These are phyloP conservation scores for Blastobasis adustella DNA, from an alignment of 2,888 invertebrate genomes.

Conservation along the genomic window DNA sequence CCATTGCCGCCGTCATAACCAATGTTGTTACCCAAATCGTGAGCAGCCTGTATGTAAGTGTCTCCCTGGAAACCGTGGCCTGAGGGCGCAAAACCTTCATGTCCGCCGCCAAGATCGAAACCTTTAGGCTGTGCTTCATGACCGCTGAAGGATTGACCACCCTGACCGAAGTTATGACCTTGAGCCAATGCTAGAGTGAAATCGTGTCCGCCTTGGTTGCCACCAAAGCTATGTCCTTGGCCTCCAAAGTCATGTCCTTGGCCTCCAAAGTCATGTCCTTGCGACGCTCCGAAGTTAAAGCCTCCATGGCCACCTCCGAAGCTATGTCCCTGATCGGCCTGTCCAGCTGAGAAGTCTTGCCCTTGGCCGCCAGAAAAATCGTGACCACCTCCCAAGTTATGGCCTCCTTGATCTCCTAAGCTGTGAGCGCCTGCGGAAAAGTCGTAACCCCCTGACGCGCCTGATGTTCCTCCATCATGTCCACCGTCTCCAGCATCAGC, in stretches of 20 bases:
- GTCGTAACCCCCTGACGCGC: conserved; percentile 15
- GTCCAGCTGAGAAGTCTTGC: conserved; percentile 17
- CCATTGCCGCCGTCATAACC: conserved; percentile 19
- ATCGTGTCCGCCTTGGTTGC: conserved; percentile 27
- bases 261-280: conserved; percentile 18
- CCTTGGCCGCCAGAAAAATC: conserved; percentile 14
- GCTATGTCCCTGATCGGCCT: conserved; percentile 18
- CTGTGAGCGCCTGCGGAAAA: conserved; percentile 14
- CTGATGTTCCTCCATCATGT: conserved; percentile 6
- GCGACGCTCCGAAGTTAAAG: conserved; percentile 16
- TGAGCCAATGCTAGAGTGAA: conserved; percentile 23
- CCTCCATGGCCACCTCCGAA: conserved; percentile 11
- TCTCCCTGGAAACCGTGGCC: conserved; percentile 37
- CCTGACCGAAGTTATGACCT: conserved; percentile 17
- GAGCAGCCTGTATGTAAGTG: conserved; percentile 58
- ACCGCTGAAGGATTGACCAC: conserved; percentile 16
- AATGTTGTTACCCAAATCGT: conserved; percentile 40
- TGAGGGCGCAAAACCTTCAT: conserved; percentile 10
- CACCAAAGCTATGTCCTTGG: conserved; percentile 22
- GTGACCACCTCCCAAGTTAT: conserved; percentile 21
- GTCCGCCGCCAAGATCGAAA: conserved; percentile 9
- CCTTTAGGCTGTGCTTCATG: conserved; percentile 16
- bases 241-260: conserved; percentile 22
- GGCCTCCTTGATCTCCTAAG: conserved; percentile 22
- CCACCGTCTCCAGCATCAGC: conserved; percentile 33